A percentile compares a stretch with the other conserved stretches of the same genome.
Evolutionary conservation across 2,797 vertebrate species (phyloP).

Genomic region (Syngnathus rostellatus): DNA sequence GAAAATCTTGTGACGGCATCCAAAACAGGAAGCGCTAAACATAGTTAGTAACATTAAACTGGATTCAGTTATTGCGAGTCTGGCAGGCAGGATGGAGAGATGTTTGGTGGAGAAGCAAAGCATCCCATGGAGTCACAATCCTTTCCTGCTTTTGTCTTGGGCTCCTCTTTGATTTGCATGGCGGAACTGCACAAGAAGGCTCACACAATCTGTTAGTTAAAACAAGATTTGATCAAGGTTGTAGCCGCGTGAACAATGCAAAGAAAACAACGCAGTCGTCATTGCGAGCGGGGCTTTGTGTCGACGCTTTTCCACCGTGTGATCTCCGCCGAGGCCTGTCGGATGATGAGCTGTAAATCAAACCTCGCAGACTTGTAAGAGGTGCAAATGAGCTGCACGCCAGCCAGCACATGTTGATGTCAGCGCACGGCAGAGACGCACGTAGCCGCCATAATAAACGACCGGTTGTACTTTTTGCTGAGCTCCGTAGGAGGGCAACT

Average conservation of each 20-base stretch:
- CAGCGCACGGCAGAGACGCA: slow-evolving; percentile 38
- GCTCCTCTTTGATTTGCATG: background rate
- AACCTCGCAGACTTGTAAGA: slow-evolving; percentile 49
- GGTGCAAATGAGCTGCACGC: slow-evolving; percentile 70
- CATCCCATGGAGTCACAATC: slow-evolving; percentile 26
- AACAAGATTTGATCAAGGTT: background rate
- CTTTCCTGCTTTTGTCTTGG: slow-evolving; percentile 62
- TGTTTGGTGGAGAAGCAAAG: slow-evolving; percentile 16
- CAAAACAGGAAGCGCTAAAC: slow-evolving; percentile 52
- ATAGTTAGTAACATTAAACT: slow-evolving; percentile 41
- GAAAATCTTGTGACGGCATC: slow-evolving; percentile 13
- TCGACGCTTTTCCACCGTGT: slow-evolving; percentile 43
- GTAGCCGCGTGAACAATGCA: background rate
- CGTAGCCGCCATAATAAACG: slow-evolving; percentile 50
- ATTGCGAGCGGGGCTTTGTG: slow-evolving; percentile 28
- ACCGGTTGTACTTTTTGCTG: slow-evolving; percentile 24
- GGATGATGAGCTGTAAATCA: slow-evolving; percentile 53
- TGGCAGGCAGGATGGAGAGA: slow-evolving; percentile 2
- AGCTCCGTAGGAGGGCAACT: slow-evolving; percentile 5
- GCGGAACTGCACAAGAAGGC: background rate
- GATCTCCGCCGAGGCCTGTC: slow-evolving; percentile 42
- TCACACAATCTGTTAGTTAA: background rate
- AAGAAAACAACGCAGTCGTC: background rate
- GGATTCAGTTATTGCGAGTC: slow-evolving; percentile 26
- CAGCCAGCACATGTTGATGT: slow-evolving; percentile 49